A percentile compares a stretch with the other conserved stretches of the same genome.
These are phyloP conservation scores for Excalfactoria chinensis DNA, from an alignment of 2,113 vertebrate genomes.

Conservation along the genomic window DNA sequence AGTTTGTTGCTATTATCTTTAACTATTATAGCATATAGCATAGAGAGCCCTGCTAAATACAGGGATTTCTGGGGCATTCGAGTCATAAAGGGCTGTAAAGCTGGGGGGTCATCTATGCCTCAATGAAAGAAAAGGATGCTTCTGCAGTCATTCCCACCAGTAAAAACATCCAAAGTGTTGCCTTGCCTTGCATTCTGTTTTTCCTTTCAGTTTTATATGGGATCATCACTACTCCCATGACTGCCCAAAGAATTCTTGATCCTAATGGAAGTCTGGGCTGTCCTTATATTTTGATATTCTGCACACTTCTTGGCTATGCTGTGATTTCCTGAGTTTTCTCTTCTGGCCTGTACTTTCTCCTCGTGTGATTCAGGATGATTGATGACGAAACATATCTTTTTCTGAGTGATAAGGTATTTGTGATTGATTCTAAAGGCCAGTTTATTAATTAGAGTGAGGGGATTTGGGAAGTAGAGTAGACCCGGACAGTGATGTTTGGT, in stretches of 20 bases:
- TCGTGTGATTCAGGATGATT: background rate
- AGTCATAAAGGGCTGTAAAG: background rate
- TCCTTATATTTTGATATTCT: background rate
- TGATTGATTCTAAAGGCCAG: background rate
- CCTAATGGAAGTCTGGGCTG: background rate
- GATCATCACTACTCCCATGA: background rate
- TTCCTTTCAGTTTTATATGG: background rate
- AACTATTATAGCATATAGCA: background rate
- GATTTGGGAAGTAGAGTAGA: background rate
- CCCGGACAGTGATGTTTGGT: background rate
- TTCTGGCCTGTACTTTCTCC: background rate
- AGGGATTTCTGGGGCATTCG: constrained; percentile 10
- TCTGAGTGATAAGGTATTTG: background rate
- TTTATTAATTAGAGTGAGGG: background rate
- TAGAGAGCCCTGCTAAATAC: background rate
- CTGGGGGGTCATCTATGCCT: background rate
- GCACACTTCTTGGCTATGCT: background rate
- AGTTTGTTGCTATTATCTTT: background rate
- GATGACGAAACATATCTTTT: background rate
- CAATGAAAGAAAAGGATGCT: background rate
- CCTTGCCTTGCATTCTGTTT: background rate
- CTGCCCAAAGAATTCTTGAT: background rate
- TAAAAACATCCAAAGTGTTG: background rate
- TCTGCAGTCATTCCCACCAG: background rate
- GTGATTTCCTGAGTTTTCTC: background rate